Evolutionary conservation across 2,888 invertebrate genomes (phyloP).

Genomic region (Malacosoma neustria): DNA sequence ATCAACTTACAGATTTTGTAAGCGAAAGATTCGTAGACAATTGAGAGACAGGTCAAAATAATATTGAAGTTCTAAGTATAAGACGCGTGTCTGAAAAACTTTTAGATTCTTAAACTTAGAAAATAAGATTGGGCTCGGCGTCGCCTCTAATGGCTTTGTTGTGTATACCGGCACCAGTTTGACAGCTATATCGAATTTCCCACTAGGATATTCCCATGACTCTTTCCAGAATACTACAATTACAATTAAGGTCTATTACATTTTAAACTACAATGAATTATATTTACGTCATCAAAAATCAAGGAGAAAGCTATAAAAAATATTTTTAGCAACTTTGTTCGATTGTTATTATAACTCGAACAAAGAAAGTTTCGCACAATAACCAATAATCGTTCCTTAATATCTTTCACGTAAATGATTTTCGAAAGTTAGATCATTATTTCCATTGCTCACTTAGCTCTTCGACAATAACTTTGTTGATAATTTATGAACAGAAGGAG

Average conservation of each 20-base stretch:
- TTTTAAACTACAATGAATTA: too few species aligned
- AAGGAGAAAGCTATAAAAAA: conserved; percentile 12
- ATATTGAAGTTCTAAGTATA: conserved; percentile 12
- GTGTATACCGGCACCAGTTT: conserved; percentile 48
- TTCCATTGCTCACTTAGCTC: conserved; percentile 23
- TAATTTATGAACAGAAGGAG: not conserved
- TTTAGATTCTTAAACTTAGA: conserved; percentile 41
- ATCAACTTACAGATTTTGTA: too few species aligned
- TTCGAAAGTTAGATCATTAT: conserved; percentile 33
- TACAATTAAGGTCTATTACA: too few species aligned
- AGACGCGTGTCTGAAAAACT: conserved; percentile 27
- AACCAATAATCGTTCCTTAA: conserved; percentile 39
- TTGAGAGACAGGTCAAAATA: not conserved
- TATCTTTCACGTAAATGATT: conserved; percentile 36
- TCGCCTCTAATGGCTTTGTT: conserved; percentile 59
- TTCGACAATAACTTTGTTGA: conserved; percentile 12
- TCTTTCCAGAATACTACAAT: conserved; percentile 35
- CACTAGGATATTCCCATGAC: conserved; percentile 39
- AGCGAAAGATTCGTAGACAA: too few species aligned
- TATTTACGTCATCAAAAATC: conserved; percentile 4
- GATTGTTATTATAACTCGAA: conserved; percentile 23
- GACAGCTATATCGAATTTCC: conserved; percentile 42
- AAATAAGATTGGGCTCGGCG: conserved; percentile 46
- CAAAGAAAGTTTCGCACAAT: conserved; percentile 36
- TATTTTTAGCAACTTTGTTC: conserved; percentile 22